Conservation (phyloP, 2,113 vertebrate species). For the Amphiprion ocellaris region DNA sequence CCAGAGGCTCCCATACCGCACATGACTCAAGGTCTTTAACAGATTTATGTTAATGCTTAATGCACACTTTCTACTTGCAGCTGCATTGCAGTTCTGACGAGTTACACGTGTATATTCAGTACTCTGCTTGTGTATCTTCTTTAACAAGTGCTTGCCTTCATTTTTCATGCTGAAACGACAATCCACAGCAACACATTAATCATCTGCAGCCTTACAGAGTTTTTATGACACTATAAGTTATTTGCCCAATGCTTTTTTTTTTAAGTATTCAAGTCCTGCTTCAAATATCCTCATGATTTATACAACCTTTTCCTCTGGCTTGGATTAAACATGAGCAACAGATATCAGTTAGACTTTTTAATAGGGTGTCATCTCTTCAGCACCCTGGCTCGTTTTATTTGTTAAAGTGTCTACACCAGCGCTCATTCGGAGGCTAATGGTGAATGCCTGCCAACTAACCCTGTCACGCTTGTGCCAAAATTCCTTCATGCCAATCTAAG, state of each 20-base stretch:
- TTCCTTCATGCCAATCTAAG: conserved; percentile 42
- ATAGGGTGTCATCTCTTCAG: conserved; percentile 13
- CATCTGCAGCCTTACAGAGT: neutral
- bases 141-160: neutral
- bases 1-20: neutral
- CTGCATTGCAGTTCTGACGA: neutral
- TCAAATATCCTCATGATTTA: neutral
- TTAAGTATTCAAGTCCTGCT: neutral
- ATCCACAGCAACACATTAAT: conserved; percentile 12
- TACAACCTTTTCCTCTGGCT: neutral
- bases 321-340: neutral
- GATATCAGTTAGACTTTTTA: conserved; percentile 3
- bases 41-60: neutral
- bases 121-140: neutral
- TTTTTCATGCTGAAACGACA: conserved; percentile 5
- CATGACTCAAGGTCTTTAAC: neutral
- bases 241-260: neutral
- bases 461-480: conserved; percentile 20
- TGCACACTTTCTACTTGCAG: neutral
- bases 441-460: conserved; percentile 18
- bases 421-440: neutral
- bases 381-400: neutral
- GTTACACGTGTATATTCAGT: neutral
- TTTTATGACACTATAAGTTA: neutral
- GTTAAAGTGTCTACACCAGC: conserved; percentile 6